Evolutionary conservation across 2,797 vertebrate species (phyloP).

Genomic region (Phylloscopus collybita): DNA sequence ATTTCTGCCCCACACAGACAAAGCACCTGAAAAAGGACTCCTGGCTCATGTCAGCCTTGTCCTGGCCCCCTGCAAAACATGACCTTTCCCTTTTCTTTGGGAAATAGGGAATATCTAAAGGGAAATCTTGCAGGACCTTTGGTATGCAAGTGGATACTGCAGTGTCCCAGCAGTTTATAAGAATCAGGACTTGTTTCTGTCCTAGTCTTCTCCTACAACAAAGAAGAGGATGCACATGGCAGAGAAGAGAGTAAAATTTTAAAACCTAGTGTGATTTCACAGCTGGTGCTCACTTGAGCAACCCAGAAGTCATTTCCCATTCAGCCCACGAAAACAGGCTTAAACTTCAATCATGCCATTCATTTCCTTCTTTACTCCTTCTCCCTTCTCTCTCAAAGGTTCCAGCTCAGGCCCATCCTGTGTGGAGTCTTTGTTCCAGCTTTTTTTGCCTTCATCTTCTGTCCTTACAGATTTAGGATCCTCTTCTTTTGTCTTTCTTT

Average conservation of each 20-base stretch:
- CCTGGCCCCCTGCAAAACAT: neutral
- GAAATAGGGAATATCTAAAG: neutral
- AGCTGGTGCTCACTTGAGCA: neutral
- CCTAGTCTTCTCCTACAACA: neutral
- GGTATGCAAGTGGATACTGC: neutral
- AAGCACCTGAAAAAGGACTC: neutral
- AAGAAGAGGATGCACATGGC: neutral
- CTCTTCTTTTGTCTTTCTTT: slow-evolving; percentile 22
- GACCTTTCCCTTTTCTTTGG: neutral
- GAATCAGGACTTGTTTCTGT: neutral
- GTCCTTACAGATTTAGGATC: slow-evolving; percentile 43
- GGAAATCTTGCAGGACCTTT: neutral
- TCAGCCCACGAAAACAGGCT: neutral
- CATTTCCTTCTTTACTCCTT: slow-evolving; percentile 22
- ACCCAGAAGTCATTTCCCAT: neutral
- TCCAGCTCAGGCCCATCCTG: slow-evolving; percentile 10
- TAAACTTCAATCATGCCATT: slow-evolving; percentile 42
- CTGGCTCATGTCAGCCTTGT: accelerated
- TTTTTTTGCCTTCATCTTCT: slow-evolving; percentile 37
- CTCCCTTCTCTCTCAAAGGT: slow-evolving; percentile 20
- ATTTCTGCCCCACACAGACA: neutral
- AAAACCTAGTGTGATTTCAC: slow-evolving; percentile 19
- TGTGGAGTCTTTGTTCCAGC: slow-evolving; percentile 27
- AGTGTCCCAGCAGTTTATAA: neutral
- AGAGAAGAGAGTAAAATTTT: neutral